Evolutionary conservation across 1,140 invertebrate genomes (phyloP), one percentile per base, ranked within the genome.

Genomic region (Cheumatopsyche charites): DNA sequence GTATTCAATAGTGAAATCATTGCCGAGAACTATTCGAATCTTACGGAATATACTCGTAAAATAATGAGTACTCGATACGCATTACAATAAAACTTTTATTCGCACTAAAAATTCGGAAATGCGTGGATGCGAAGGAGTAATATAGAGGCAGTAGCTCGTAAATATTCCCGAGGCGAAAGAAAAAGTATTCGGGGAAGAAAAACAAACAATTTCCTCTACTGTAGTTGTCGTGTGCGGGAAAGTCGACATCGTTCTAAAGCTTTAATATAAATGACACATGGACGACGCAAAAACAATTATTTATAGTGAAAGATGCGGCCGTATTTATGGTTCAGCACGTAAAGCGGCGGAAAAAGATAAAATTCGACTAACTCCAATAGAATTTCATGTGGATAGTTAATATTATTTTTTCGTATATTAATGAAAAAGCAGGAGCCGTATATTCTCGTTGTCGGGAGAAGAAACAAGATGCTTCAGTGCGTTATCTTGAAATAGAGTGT

Each of bases 251-350:
- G 23, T 36, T 26, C 52, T 41, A 58, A 70, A 43, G 67, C 52
- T 36, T 70, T 70, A 45, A 61, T 62, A 70, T 55, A 70, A 70
- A 70, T 70, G 67, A 70, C 55, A 47, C 67, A 49, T 43, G n/a
- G 63, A 43, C 13, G 52, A 70, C 45, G n/a, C 19, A 69, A 69
- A 70, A 58, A 62, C 67, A 70, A 70, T 70, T 70, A 70, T 49
- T 70, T 70, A 70, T 58, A 41, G 67, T 19, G 52, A 49, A 70
- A 70, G 45, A 70, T 41, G 21, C 29, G 29, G 29, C 9, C 29
- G 29, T 36, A 36, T 21, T 21, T 58, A 58, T 23, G 55, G 55
- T 58, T 23, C 21, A 26, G 55, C 55, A 26, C 55, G 62, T 21
- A 63, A 41, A 6, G 26, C 62, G 62, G 62, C 23, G 29, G 29